phyloP scores from a whole-genome alignment of 2,113 vertebrate species.

The Petrocephalus zakoni region DNA sequence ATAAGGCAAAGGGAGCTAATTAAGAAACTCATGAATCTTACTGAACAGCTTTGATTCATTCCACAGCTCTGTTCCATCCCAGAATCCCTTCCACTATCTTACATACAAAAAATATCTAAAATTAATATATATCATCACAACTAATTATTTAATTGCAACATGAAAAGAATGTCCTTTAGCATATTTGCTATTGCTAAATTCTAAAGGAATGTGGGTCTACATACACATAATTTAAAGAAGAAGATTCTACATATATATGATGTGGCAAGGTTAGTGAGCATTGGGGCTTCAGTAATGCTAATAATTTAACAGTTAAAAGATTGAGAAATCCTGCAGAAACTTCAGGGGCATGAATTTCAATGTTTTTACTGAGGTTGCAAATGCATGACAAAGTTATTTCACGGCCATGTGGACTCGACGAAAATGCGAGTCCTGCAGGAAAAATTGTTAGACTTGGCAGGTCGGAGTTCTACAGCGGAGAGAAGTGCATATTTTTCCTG shows the following conservation, averaged over 20 bases:
- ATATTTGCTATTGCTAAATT: background rate
- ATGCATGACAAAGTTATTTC: background rate
- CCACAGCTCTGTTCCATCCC: background rate
- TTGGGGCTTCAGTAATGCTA: background rate
- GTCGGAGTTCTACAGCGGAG: background rate
- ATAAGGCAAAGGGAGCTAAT: background rate
- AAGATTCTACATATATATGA: background rate
- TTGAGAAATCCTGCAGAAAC: background rate
- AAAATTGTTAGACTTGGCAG: slow-evolving; percentile 3
- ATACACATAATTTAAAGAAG: background rate
- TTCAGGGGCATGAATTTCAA: background rate
- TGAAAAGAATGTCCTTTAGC: background rate
- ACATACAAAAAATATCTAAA: background rate
- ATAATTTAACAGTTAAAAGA: background rate
- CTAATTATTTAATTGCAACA: background rate
- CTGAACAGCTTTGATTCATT: background rate
- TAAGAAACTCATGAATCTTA: background rate
- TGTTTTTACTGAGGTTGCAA: background rate
- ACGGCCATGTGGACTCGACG: background rate
- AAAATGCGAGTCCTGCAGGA: background rate
- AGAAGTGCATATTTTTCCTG: slow-evolving; percentile 1
- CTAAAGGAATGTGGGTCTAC: background rate
- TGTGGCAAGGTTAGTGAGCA: background rate
- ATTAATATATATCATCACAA: background rate
- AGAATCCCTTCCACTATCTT: background rate